These are phyloP conservation scores for Heliconius melpomene DNA, from an alignment of 1,140 invertebrate genomes.

Conservation along the genomic window DNA sequence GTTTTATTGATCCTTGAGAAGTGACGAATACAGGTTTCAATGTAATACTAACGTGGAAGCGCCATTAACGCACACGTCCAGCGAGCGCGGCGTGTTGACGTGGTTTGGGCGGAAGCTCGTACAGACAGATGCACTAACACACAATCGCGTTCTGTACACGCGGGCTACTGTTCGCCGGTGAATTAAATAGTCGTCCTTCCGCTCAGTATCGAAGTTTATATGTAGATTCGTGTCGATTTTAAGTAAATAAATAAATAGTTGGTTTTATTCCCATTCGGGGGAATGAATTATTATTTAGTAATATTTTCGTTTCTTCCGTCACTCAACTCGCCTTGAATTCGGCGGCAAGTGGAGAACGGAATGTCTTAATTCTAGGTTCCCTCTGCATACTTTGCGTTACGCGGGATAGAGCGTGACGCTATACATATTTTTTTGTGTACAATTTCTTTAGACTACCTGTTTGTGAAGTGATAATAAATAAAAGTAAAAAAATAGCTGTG, in stretches of 20 bases:
- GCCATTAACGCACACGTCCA: background rate
- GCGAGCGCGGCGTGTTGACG: background rate
- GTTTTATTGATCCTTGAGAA: slow-evolving; percentile 8
- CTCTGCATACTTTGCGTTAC: too few relatives aligned
- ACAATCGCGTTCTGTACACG: slow-evolving; percentile 45
- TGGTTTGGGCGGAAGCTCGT: slow-evolving; percentile 29
- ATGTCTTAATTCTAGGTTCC: too few relatives aligned
- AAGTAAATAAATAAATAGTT: background rate
- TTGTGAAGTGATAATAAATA: background rate
- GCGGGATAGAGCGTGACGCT: too few relatives aligned
- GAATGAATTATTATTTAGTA: too few relatives aligned
- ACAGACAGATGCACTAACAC: slow-evolving; percentile 41
- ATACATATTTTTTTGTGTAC: background rate
- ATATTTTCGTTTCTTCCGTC: too few relatives aligned
- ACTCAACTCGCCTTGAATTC: too few relatives aligned
- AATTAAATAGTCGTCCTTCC: background rate
- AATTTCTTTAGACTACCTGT: background rate
- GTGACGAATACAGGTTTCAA: background rate
- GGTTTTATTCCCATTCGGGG: too few relatives aligned
- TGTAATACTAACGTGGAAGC: background rate
- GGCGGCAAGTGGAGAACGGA: too few relatives aligned
- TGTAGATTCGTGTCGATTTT: background rate
- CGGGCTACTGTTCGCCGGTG: slow-evolving; percentile 6
- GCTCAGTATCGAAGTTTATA: background rate
- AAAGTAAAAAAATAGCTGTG: background rate